These are phyloP conservation scores for Brachylomia viminalis DNA, from an alignment of 2,888 invertebrate species.

Conservation along the genomic window DNA sequence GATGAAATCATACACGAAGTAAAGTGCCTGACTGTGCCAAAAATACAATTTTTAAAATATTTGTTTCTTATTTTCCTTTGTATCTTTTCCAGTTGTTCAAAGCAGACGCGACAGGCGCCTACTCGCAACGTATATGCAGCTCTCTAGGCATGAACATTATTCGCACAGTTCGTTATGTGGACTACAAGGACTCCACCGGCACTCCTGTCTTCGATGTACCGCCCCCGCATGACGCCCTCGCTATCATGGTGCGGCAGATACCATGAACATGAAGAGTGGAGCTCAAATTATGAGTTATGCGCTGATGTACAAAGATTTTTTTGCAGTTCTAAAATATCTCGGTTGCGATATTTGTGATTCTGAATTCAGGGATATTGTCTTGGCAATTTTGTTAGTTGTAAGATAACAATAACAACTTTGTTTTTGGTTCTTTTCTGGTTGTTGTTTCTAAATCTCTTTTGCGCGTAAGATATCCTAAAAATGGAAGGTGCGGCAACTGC, in stretches of 20 bases:
- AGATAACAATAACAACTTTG: not conserved
- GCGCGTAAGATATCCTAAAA: not conserved
- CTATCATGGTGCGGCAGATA: constrained; percentile 92
- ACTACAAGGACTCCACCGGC: constrained; percentile 92
- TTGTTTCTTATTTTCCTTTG: not conserved
- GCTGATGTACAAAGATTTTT: constrained; percentile 10
- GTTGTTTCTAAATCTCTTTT: not conserved
- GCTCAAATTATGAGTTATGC: not conserved
- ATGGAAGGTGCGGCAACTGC: not conserved
- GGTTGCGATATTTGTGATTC: constrained; percentile 16
- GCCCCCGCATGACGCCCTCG: constrained; percentile 93
- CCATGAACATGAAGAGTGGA: constrained; percentile 50
- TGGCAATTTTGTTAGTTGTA: not conserved
- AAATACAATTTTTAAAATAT: not conserved
- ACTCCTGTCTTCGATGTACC: constrained; percentile 91
- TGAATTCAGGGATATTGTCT: not conserved
- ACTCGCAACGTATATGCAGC: constrained; percentile 94
- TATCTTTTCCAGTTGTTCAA: constrained; percentile 92
- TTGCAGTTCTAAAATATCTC: constrained; percentile 17
- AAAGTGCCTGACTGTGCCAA: not conserved
- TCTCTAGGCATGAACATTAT: constrained; percentile 92
- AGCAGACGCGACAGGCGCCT: constrained; percentile 95
- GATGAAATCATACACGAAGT: not conserved
- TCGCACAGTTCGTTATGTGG: constrained; percentile 92
- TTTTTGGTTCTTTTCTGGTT: not conserved